Evolutionary conservation across 2,797 vertebrate genomes (phyloP), one percentile per base, ranked within the genome.

Genomic region (Pteropus rufus): DNA sequence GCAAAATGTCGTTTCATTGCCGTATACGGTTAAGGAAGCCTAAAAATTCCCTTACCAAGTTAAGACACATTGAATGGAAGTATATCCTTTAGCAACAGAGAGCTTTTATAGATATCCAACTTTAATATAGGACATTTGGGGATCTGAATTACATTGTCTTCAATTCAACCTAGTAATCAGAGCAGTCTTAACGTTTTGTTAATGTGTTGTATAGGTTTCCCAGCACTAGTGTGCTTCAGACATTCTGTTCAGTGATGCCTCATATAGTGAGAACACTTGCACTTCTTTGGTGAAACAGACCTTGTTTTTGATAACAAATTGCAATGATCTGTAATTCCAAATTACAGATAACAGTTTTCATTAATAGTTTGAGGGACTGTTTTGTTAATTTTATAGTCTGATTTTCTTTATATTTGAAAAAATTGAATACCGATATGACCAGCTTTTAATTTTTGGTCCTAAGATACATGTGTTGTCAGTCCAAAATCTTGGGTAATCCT

Each of bases 371-470:
- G 23, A 88, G 56, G 60, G 36, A 69, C 39, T 84, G 10, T 92
- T 69, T 82, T 73, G 10, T 72, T 91, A 56, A 9, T 80, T 58
- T 67, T 80, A 83, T 73, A 65, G 52, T 94, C 31, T 85, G 67
- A 19, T 73, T 62, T 44, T 88, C 54, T 85, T 92, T 52, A 93
- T 87, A 82, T 89, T 64, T 80, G 26, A 69, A 65, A 90, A 39
- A 94, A 29, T 36, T 31, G 69, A 73, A 65, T 81, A 54, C 15
- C 86, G 23, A 9, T 79, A 84, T 90, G n/a, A 58, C 15, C 15
- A 97, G 16, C 80, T 84, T 95, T 94, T 94, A 80, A 60, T 44
- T 90, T 94, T 89, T 19, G 34, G 34, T 64, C 4, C 23, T 77
- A 62, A 89, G 7, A 36, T 85, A 82, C 52, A n/a, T 46, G 10